A percentile compares a stretch with the other conserved stretches of the same genome.
Evolutionary conservation across 53 echinoderm and acorn worm genomes (phyloP).

Genomic region (Glandiceps talaboti): DNA sequence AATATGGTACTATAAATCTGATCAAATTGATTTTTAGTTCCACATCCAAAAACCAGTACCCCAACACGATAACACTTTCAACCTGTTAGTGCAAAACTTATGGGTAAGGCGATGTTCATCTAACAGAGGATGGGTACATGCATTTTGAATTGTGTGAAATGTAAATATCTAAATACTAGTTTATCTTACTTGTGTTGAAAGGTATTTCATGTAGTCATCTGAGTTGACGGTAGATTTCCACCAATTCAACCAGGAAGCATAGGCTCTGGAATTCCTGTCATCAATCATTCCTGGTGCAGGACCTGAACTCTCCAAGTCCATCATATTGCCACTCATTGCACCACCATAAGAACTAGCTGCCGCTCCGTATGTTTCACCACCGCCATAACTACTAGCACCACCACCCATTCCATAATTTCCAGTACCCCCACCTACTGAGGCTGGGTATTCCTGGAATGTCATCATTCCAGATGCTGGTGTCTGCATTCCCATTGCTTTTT

Average conservation of each 20-base stretch:
- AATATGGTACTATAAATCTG: too few relatives aligned
- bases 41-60: too few relatives aligned
- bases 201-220: slow-evolving; percentile 82
- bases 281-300: slow-evolving; percentile 42
- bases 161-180: too few relatives aligned
- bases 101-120: too few relatives aligned
- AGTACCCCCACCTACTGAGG: background rate
- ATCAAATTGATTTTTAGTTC: too few relatives aligned
- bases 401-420: background rate
- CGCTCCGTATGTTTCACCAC: background rate
- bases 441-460: background rate
- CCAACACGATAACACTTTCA: too few relatives aligned
- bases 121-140: too few relatives aligned
- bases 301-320: background rate
- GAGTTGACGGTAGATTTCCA: slow-evolving; percentile 90
- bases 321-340: slow-evolving; percentile 1
- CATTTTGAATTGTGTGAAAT: too few relatives aligned
- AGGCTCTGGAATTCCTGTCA: slow-evolving; percentile 77
- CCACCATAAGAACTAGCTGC: background rate
- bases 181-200: slow-evolving; percentile 78
- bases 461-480: background rate
- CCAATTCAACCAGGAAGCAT: slow-evolving; percentile 84
- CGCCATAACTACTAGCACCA: background rate
- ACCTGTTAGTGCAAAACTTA: too few relatives aligned
- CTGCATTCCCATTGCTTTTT: background rate